Percentiles rank a stretch among this genome's conserved stretches.
Evolutionary conservation across 1,140 invertebrate genomes (phyloP).

Genomic region (Paralvinella palmiformis): DNA sequence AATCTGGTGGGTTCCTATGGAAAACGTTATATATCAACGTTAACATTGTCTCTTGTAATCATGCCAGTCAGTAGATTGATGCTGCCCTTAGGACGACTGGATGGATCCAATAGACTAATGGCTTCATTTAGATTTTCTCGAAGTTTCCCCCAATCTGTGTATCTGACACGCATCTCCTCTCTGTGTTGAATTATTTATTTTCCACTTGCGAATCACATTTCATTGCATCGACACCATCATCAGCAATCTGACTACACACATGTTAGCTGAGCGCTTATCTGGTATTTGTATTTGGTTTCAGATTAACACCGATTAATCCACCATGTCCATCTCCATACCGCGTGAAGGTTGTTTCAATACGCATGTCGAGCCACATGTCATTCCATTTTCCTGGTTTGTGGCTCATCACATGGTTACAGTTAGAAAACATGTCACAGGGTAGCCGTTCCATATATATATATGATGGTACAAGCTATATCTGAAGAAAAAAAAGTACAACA

Average conservation of each 20-base stretch:
- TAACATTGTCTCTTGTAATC: neutral
- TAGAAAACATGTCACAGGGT: neutral
- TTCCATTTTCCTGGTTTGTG: neutral
- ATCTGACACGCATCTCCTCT: neutral
- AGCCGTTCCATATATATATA: neutral
- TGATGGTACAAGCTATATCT: neutral
- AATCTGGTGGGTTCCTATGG: neutral
- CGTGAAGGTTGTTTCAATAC: neutral
- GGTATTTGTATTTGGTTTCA: neutral
- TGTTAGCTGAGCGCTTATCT: neutral
- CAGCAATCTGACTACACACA: neutral
- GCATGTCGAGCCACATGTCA: neutral
- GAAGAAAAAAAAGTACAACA: no score
- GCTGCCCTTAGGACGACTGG: neutral
- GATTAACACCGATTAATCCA: neutral
- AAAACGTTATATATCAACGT: neutral
- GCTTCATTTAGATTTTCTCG: neutral
- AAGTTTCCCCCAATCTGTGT: no score
- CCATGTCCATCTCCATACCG: neutral
- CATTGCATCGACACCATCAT: neutral
- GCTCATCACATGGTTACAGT: neutral
- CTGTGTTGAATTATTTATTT: neutral
- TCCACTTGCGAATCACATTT: neutral
- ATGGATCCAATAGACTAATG: neutral
- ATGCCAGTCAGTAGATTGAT: neutral